phyloP scores from a whole-genome alignment of 2,888 invertebrate species.

The Heterodera filipjevi region DNA sequence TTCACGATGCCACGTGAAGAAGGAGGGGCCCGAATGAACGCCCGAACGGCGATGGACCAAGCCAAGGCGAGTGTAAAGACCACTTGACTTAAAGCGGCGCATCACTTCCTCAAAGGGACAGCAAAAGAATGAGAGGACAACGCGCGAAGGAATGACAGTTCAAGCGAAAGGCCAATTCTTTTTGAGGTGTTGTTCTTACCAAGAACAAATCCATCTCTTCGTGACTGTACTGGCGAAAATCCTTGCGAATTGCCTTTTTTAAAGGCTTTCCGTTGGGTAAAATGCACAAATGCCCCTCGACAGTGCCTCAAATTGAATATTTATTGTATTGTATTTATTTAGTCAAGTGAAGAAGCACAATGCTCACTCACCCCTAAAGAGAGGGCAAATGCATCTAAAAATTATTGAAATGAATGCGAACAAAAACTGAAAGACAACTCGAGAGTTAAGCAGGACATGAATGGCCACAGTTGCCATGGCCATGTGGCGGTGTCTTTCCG shows the following conservation, averaged over 20 bases:
- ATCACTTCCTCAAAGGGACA: slow-evolving; percentile 13
- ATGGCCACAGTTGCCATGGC: slow-evolving; percentile 39
- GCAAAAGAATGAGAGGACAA: not conserved
- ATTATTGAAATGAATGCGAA: not conserved
- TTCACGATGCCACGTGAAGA: slow-evolving; percentile 60
- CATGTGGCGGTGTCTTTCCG: slow-evolving; percentile 37
- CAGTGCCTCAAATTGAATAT: slow-evolving; percentile 32
- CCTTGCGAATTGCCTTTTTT: slow-evolving; percentile 46
- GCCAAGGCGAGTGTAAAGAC: slow-evolving; percentile 41
- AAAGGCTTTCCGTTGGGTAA: slow-evolving; percentile 47
- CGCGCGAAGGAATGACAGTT: no score
- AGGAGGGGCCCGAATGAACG: slow-evolving; percentile 60
- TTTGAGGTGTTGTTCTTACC: no score
- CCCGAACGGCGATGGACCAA: slow-evolving; percentile 39
- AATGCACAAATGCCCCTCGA: slow-evolving; percentile 32
- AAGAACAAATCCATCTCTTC: slow-evolving; percentile 43
- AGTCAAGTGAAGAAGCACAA: not conserved
- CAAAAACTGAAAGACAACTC: slow-evolving; percentile 37
- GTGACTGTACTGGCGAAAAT: slow-evolving; percentile 39
- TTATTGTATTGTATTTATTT: not conserved
- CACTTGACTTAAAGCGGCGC: slow-evolving; percentile 14
- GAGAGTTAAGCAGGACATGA: slow-evolving; percentile 51
- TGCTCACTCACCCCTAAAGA: slow-evolving; percentile 38
- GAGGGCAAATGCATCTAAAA: slow-evolving; percentile 43
- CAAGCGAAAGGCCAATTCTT: no score